Evolutionary conservation across 37 sponge, comb jelly and placozoan species (phyloP), one percentile per base, ranked within the genome.

Genomic region (Ephydatia muelleri): DNA sequence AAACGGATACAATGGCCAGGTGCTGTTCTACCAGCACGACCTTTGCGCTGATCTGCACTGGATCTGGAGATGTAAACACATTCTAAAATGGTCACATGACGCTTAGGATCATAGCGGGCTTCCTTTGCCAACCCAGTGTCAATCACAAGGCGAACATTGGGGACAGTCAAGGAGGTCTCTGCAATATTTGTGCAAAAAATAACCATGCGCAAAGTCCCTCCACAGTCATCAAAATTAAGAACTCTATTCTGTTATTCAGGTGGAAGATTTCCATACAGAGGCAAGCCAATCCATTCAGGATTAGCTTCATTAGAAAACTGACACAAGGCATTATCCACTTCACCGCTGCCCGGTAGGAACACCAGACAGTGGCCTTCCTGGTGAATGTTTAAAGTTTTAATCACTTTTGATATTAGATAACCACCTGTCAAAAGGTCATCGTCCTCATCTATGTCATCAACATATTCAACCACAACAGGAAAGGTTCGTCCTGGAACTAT

Each of bases 111-210:
- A 84, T 82, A 94, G 30, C 78, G 48, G 36, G 83, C 25, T 67
- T 89, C 95, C 38, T 94, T 94, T 34, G 87, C 84, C 27, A 96
- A 75, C 25, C 97, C 97, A 40, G 87, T 82, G 66, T 96, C 97
- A 30, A 96, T 82, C 12, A 96, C 80, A 47, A 91, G 93, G 70
- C 84, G 86, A 1, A 96, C 85, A 26, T 94, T 91, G 49, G 94
- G 94, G 30, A 96, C 93, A 30, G 96, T 96, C 27, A 96, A 83
- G 12, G 96, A 96, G 31, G 94, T 96, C 81, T 96, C 96, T 43
- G 97, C 97, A 23, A 93, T 72, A 89, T 96, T 96, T 29, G 97
- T 96, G 67, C 91, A 83, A 76, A 94, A 92, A 31, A 97, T 74
- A 37, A 97, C 72, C 65, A 92, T 97, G 65, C 97, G 78, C 57